A percentile compares a stretch with the other conserved stretches of the same genome.
These are phyloP conservation scores for Coelopa pilipes DNA, from an alignment of 2,888 invertebrate species.

Conservation along the genomic window DNA sequence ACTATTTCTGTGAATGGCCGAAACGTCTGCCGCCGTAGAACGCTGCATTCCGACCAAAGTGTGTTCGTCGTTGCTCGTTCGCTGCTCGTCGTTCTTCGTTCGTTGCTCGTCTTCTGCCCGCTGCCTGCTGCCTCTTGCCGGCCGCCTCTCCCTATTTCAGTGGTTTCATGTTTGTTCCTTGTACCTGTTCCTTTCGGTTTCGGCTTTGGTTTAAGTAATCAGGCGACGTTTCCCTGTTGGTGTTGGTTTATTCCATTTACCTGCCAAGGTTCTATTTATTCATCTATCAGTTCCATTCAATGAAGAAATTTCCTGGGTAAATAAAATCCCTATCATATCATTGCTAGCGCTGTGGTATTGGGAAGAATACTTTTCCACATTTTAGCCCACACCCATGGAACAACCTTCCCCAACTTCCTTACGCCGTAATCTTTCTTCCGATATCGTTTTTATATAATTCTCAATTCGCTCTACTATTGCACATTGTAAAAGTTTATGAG, in stretches of 20 bases:
- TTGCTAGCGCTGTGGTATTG: no score
- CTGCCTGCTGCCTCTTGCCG: not conserved
- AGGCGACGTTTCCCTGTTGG: not conserved
- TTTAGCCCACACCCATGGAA: no score
- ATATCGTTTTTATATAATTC: no score
- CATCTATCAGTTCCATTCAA: constrained; percentile 17
- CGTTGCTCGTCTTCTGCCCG: not conserved
- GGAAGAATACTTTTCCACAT: no score
- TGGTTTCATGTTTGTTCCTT: constrained; percentile 11
- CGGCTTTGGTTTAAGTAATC: not conserved
- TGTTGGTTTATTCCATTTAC: constrained; percentile 24
- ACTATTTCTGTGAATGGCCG: constrained; percentile 33
- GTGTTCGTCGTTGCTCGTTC: constrained; percentile 21
- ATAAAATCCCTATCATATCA: no score
- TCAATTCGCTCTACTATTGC: no score
- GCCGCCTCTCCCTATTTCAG: constrained; percentile 4
- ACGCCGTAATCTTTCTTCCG: no score
- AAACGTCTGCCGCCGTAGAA: not conserved
- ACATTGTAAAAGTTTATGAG: no score
- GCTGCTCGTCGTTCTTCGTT: no score
- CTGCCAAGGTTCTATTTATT: constrained; percentile 12
- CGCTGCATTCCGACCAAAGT: constrained; percentile 27
- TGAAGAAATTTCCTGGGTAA: no score
- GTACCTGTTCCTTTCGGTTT: constrained; percentile 25
- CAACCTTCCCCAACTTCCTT: no score